phyloP scores from a whole-genome alignment of 2,113 vertebrate genomes.

The Aythya baeri region DNA sequence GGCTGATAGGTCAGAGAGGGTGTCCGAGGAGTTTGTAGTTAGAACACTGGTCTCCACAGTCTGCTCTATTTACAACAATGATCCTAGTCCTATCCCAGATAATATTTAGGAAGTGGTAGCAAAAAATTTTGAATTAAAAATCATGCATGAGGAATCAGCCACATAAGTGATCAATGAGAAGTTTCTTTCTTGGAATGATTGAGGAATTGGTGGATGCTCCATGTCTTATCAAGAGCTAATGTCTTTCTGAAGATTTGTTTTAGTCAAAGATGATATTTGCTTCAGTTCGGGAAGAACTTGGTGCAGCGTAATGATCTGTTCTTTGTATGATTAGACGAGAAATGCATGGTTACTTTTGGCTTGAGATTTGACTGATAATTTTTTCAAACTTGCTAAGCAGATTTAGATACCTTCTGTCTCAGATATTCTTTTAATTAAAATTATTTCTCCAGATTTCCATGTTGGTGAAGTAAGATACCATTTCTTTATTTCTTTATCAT shows the following conservation, averaged over 20 bases:
- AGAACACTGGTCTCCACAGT: not conserved
- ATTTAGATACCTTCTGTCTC: not conserved
- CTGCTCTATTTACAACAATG: not conserved
- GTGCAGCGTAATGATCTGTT: rapidly evolving
- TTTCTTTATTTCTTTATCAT: not conserved
- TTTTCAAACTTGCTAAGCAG: not conserved
- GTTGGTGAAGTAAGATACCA: not conserved
- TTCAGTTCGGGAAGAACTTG: not conserved
- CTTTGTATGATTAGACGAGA: not conserved
- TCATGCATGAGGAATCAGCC: not conserved
- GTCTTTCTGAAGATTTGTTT: not conserved
- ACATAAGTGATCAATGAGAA: not conserved
- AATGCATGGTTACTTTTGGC: not conserved
- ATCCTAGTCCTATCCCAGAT: not conserved
- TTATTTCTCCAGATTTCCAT: not conserved
- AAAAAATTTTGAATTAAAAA: not conserved
- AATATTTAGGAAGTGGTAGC: not conserved
- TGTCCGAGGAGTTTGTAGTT: not conserved
- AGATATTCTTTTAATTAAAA: not conserved
- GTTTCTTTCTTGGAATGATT: not conserved
- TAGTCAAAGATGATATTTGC: not conserved
- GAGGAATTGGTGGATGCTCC: not conserved
- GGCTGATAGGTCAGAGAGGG: not conserved
- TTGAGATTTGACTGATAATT: not conserved
- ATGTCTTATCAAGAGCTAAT: not conserved